phyloP scores from a whole-genome alignment of 2,888 invertebrate genomes.

The Plusia festucae region DNA sequence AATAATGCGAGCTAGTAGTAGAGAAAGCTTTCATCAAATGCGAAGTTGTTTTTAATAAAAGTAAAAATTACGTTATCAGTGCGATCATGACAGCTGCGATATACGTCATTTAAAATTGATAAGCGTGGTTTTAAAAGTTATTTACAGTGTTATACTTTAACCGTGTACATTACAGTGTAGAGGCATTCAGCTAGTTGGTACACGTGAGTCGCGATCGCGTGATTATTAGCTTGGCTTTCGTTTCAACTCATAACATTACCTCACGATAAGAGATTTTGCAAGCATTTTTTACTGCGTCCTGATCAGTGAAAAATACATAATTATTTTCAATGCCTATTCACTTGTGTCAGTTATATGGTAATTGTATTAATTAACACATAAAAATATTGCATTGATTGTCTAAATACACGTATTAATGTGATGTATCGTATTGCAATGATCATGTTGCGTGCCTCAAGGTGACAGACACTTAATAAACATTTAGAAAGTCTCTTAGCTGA shows the following conservation, averaged over 20 bases:
- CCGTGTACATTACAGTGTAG: background rate
- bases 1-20: background rate
- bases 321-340: slow-evolving; percentile 6
- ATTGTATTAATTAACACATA: slow-evolving; percentile 3
- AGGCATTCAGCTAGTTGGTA: slow-evolving; percentile 27
- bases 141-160: background rate
- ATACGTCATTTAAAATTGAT: background rate
- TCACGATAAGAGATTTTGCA: slow-evolving; percentile 57
- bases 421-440: slow-evolving; percentile 47
- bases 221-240: slow-evolving; percentile 48
- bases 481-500: slow-evolving; percentile 85
- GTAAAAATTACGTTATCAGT: background rate
- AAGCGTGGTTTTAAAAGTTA: background rate
- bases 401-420: slow-evolving; percentile 25
- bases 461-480: slow-evolving; percentile 85
- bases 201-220: slow-evolving; percentile 56
- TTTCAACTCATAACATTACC: slow-evolving; percentile 57
- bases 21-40: background rate
- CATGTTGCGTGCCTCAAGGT: slow-evolving; percentile 82
- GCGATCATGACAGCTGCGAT: background rate
- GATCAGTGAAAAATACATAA: slow-evolving; percentile 43
- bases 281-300: slow-evolving; percentile 43
- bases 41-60: background rate
- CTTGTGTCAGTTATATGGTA: background rate
- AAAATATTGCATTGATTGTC: slow-evolving; percentile 23